Base-by-base conservation (phyloP, 2,113 vertebrate genomes). In the Pteruthius melanotis region DNA sequence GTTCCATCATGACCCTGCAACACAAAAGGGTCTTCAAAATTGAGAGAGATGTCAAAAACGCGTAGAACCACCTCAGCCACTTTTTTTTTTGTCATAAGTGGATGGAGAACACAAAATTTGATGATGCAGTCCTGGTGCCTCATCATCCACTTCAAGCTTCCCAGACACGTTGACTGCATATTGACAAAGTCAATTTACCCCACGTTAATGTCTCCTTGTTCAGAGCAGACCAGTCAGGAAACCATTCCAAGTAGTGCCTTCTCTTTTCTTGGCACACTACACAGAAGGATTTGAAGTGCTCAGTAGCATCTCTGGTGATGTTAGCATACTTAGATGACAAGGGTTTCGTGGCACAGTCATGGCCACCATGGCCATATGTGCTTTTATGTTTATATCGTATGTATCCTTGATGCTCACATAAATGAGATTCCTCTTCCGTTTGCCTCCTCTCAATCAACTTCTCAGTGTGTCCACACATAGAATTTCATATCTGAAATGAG, bases 331-430 rank as follows among this genome's bases (percentile, higher is more conserved):
- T 24, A 52, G 28, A 65, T 1, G 3, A 31, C 45, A 78, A 78
- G 15, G 21, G 69, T 54, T 93, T 54, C 1, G 0, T 33, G 47
- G 28, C n/a, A 57, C 1, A 3, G 33, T 61, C 0, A 0, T 2
- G 3, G 35, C 35, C 1, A 2, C 11, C 5, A 1, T 19, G 33
- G 26, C 33, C 20, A 7, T n/a, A n/a, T 26, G 17, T 42, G 20
- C 11, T 37, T 89, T 78, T 47, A 39, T 22, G 12, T 35, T 68
- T 7, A 26, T 42, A 72, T 27, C 5, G 0, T 10, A 37, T 13
- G 1, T 50, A 47, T n/a, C 10, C 22, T 81, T 0, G 0, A 42
- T 75, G 42, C 14, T 54, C 52, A 54, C 14, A 27, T 35, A 45
- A 24, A 35, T 23, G 23, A 63, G 28, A 70, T 30, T 78, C 13